Base-by-base conservation (phyloP, 1,140 invertebrate genomes). In the Maniola jurtina region DNA sequence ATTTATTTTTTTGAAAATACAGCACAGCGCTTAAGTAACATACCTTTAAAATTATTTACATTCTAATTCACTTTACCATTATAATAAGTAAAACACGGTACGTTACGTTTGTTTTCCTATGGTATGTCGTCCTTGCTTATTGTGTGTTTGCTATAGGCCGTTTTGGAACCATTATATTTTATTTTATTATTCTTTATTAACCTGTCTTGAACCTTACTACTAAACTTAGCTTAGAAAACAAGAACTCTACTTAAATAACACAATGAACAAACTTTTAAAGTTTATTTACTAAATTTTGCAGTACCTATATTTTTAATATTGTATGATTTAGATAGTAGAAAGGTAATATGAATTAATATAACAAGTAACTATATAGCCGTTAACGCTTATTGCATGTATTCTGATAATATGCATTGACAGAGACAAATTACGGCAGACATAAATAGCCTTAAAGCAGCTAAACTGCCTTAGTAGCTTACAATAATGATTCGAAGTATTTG, bases 71-170 rank as follows among this genome's bases (percentile, higher is more conserved):
- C 76, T 75, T 85, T 83, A 76, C 78, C 73, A 81, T 87, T 79
- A 80, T 69, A 74, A 75, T 77, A 68, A 75, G 69, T 76, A 77
- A 66, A 66, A 76, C 80, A 79, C 77, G 80, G 84, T 83, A 86
- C 71, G 80, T 81, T 85, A 64, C 64, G 64, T 64, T 64, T 83
- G 76, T 78, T 72, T 81, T 83, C 80, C 77, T 86, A 81, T 88
- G 73, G 76, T 86, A 83, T 89, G 81, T 83, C 78, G 84, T 85
- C 76, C 81, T 87, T 86, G 87, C 86, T 89, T 89, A 83, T 81
- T 88, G 85, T 89, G 88, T 90, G 86, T 90, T 88, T 90, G 88
- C 87, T 89, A 90, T 89, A 89, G 88, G 88, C 88, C 88, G 88
- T 90, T 90, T 90, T 90, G 88, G 88, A 90, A 90, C 79, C 77